Conservation (phyloP, 2,888 invertebrate genomes). For the Caenorhabditis sp. region DNA sequence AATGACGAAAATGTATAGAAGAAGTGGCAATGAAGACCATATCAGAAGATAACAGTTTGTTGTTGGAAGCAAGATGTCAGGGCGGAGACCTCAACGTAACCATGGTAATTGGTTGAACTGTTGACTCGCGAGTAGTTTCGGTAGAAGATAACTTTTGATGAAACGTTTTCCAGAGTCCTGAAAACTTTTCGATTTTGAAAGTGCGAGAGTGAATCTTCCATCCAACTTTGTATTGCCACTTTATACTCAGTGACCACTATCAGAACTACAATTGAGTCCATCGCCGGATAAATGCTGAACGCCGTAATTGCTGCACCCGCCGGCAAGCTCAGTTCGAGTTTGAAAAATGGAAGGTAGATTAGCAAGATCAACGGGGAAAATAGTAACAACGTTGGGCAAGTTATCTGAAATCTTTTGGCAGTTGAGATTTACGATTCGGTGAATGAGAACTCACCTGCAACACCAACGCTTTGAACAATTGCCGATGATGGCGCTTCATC, state of each 20-base stretch:
- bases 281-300: not conserved
- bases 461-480: conserved; percentile 25
- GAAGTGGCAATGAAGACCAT: too few species aligned
- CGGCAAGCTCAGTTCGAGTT: not conserved
- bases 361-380: not conserved
- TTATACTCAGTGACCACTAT: not conserved
- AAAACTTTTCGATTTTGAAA: too few species aligned
- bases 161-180: too few species aligned
- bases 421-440: not conserved
- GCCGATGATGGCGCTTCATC: conserved; percentile 2
- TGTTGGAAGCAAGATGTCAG: too few species aligned
- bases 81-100: too few species aligned
- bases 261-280: not conserved
- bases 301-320: not conserved
- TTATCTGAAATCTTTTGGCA: conserved; percentile 12
- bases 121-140: too few species aligned
- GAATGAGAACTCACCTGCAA: too few species aligned
- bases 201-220: too few species aligned
- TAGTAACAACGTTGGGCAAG: not conserved
- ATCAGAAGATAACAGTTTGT: too few species aligned
- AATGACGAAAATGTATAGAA: too few species aligned
- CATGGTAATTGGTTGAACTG: too few species aligned
- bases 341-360: not conserved
- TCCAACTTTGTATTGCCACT: not conserved
- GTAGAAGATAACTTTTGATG: too few species aligned